Evolutionary conservation across 2,113 vertebrate species (phyloP).

Genomic region (Pandion haliaetus): DNA sequence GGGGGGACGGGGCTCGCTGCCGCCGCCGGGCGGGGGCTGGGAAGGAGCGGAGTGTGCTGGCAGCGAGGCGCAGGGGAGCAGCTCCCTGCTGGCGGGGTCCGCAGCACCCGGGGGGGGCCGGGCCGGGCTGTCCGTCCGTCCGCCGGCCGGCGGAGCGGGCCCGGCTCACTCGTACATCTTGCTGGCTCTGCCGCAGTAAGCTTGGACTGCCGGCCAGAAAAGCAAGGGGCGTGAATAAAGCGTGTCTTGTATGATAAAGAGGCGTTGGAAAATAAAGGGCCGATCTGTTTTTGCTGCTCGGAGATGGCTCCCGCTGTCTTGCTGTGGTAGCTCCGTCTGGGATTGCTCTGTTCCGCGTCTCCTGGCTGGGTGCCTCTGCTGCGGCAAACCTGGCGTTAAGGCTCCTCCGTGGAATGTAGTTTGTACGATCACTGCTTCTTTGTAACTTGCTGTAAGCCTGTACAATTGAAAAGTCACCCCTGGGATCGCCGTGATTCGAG

Average conservation of each 20-base stretch:
- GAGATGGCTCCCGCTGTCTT: neutral
- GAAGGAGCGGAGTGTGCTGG: neutral
- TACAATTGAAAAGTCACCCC: neutral
- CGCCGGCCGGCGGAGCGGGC: neutral
- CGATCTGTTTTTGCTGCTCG: neutral
- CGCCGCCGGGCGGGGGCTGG: neutral
- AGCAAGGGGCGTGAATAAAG: neutral
- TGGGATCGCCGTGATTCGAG: fast-evolving
- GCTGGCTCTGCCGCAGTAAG: neutral
- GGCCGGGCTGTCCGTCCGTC: neutral
- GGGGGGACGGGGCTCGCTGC: too few relatives aligned
- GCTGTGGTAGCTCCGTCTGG: neutral
- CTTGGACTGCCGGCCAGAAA: too few relatives aligned
- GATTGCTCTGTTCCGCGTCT: fast-evolving
- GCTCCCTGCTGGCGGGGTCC: too few relatives aligned
- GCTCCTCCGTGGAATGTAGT: neutral
- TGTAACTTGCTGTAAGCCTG: neutral
- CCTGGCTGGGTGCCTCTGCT: neutral
- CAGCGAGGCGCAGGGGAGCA: neutral
- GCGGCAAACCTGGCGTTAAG: fast-evolving
- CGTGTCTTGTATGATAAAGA: fast-evolving
- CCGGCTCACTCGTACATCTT: fast-evolving
- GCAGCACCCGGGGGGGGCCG: too few relatives aligned
- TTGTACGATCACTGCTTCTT: fast-evolving
- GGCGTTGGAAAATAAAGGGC: neutral